Evolutionary conservation across 2,797 vertebrate genomes (phyloP).

Genomic region (Onychomys arenicola): DNA sequence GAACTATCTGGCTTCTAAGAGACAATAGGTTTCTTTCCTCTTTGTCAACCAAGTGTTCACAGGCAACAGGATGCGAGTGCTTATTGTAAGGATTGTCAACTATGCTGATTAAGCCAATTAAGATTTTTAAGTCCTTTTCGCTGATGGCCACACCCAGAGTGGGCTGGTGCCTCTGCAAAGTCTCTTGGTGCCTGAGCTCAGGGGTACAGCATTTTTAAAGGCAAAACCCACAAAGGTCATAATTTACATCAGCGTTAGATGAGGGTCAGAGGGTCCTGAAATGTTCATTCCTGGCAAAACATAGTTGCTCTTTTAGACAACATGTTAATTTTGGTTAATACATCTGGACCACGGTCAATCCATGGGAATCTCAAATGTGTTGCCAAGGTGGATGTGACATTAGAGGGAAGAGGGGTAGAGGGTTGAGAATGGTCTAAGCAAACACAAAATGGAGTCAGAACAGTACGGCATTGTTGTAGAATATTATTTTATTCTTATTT

Average conservation of each 20-base stretch:
- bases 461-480: not conserved
- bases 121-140: not conserved
- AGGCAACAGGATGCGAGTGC: not conserved
- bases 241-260: not conserved
- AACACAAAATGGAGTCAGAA: not conserved
- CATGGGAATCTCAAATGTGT: not conserved
- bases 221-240: not conserved
- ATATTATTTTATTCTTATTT: too few species aligned
- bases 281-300: not conserved
- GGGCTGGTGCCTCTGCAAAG: not conserved
- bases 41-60: not conserved
- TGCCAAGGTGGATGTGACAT: not conserved
- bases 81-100: not conserved
- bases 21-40: not conserved
- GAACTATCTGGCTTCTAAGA: not conserved
- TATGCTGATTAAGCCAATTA: not conserved
- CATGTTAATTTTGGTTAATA: not conserved
- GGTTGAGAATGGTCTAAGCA: not conserved
- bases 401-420: not conserved
- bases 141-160: not conserved
- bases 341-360: not conserved
- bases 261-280: not conserved
- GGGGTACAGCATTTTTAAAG: not conserved
- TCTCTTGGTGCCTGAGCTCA: not conserved
- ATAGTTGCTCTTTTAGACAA: not conserved